Evolutionary conservation across 2,797 vertebrate species (phyloP).

Genomic region (Delichon dasypus): DNA sequence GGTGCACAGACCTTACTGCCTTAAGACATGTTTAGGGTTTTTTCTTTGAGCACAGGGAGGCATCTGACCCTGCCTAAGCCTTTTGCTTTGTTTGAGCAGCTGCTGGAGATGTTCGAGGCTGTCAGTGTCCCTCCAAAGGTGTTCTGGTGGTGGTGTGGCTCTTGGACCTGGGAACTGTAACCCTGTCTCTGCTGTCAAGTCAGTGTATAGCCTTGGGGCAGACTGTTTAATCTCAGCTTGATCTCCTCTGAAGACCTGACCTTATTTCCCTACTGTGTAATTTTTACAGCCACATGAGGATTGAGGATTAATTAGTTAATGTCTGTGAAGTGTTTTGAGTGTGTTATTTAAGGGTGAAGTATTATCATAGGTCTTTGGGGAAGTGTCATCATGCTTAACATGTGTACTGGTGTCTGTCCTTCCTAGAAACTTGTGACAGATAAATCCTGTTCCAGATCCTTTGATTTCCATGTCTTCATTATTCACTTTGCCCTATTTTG

Average conservation of each 20-base stretch:
- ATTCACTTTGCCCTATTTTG: background rate
- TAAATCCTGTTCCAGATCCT: background rate
- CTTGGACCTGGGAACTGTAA: background rate
- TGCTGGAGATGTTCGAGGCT: background rate
- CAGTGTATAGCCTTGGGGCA: background rate
- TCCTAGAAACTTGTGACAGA: background rate
- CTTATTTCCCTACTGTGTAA: constrained; percentile 55
- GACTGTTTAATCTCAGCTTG: constrained; percentile 1
- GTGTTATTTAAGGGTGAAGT: constrained; percentile 50
- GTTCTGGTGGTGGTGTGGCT: background rate
- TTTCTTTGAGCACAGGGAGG: accelerated
- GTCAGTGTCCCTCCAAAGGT: background rate
- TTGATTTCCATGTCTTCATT: background rate
- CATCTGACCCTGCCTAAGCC: background rate
- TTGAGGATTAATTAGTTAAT: constrained; percentile 63
- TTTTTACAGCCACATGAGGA: constrained; percentile 40
- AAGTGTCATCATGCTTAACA: background rate
- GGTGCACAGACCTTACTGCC: accelerated
- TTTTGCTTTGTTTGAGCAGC: background rate
- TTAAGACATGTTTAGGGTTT: background rate
- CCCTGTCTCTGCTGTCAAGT: background rate
- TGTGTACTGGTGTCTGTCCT: background rate
- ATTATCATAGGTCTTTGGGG: background rate
- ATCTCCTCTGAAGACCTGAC: constrained; percentile 33
- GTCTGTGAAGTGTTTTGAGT: constrained; percentile 36